Base-by-base conservation (phyloP, 1,140 invertebrate species). In the Papilio xuthus region DNA sequence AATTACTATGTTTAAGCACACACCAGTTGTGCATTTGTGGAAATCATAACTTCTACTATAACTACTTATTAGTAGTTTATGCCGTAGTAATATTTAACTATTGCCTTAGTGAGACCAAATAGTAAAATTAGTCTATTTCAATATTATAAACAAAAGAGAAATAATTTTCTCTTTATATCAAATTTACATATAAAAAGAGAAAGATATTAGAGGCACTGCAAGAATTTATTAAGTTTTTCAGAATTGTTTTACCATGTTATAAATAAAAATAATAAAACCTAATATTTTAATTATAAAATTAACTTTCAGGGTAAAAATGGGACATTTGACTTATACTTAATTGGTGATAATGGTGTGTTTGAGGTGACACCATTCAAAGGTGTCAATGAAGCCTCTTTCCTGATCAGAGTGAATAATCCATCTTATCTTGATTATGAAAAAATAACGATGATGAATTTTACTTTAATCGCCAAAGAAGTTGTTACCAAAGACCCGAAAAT, bases 351-450 rank as follows among this genome's bases (percentile, higher is more conserved):
- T 79, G 96, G 97, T 80, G 96, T 98, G 3, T 99, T 99, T 90
- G 97, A 99, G 84, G 96, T 99, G 0, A 98, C 97, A 13, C 98
- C 98, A 8, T 96, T 95, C 7, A 95, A 97, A 89, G 98, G 97
- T 4, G 97, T 98, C 23, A 99, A 99, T 87, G 98, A 99, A 92
- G 98, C 98, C 8, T 97, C 97, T 10, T 98, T 99, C 91, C 94
- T 98, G 67, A 97, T 99, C 78, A 94, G 98, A 79, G 98, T 99
- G 0, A 98, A 97, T 90, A 96, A 99, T 89, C 95, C 98, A 1
- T 94, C 95, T 4, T 95, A 95, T 78, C 93, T 99, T 18, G 98
- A 99, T 91, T 99, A 97, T 93, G 98, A 99, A 92, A 95, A 95
- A 88, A 95, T 96, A 82, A 94, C 95, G 93, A 96, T 96, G 70